Evolutionary conservation across 2,113 vertebrate species (phyloP).

Genomic region (Pogona vitticeps): DNA sequence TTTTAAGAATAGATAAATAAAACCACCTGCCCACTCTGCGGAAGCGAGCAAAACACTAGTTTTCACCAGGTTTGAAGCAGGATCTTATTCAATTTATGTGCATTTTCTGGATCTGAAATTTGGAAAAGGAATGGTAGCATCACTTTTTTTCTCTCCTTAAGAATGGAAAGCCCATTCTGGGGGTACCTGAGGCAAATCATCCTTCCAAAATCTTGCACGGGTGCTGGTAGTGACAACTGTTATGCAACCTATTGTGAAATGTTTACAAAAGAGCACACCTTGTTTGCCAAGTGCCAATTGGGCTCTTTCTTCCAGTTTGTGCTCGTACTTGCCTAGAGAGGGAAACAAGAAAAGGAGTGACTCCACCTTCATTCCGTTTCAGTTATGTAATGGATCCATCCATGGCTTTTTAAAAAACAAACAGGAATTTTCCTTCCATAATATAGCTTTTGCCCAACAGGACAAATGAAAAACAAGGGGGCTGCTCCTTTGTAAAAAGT

Average conservation of each 20-base stretch:
- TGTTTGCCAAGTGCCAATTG: not conserved
- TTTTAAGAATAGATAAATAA: too few relatives aligned
- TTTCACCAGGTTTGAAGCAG: too few relatives aligned
- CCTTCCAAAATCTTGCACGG: not conserved
- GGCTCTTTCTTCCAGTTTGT: not conserved
- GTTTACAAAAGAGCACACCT: not conserved
- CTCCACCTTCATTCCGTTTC: slow-evolving; percentile 12
- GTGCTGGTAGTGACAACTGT: not conserved
- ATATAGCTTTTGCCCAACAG: not conserved
- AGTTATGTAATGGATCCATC: not conserved
- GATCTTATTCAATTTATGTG: not conserved
- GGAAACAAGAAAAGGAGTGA: slow-evolving; percentile 17
- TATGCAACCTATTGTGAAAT: not conserved
- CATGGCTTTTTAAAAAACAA: not conserved
- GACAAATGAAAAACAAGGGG: not conserved
- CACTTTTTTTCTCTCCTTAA: not conserved
- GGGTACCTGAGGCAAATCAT: fast-evolving
- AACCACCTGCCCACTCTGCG: too few relatives aligned
- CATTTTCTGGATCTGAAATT: not conserved
- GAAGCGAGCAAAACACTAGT: too few relatives aligned
- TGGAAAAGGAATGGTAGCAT: not conserved
- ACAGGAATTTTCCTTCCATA: not conserved
- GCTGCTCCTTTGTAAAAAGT: not conserved
- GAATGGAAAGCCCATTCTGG: not conserved
- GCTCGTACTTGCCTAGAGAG: slow-evolving; percentile 10